Evolutionary conservation across 2,888 invertebrate species (phyloP), one percentile per base, ranked within the genome.

Genomic region (Psylliodes chrysocephalus): DNA sequence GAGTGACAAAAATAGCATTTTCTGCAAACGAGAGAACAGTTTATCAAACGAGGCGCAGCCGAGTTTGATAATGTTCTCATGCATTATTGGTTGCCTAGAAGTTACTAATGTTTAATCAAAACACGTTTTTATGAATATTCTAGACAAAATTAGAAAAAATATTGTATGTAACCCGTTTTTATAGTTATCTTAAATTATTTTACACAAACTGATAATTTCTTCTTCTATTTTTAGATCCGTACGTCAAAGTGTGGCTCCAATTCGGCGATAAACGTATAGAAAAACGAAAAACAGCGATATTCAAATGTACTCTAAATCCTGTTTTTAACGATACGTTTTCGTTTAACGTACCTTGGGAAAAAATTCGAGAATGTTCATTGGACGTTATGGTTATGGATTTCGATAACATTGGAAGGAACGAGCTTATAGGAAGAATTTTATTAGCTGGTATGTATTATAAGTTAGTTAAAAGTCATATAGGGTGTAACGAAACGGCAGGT

Each of bases 351-450:
- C 96, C 96, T 12, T 96, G 96, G 95, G 96, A 97, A 84, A 95
- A 95, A 84, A 96, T 97, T 73, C 85, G 96, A 62, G 96, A 97
- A 82, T 96, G 96, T 78, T 95, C 94, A 49, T 86, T 97, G 69
- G 94, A 96, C 78, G 93, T 97, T 15, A 92, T 92, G 86, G 96
- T 96, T 63, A 97, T 97, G 96, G 97, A 97, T 84, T 96, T 96
- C 82, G 97, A 97, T 83, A 96, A 96, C 82, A 94, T 97, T 73
- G 96, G 96, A 51, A 86, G 95, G 71, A 95, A 95, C 80, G 95
- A 95, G 83, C 88, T 95, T 74, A 95, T 95, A 78, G 95, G 95
- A 10, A 88, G 96, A 80, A 96, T 97, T 84, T 88, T 95, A 73
- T 86, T 96, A 77, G 96, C 96, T 78, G 96, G 96, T 91, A 81